These are phyloP conservation scores for Sandelia bainsii DNA, from an alignment of 2,797 vertebrate species.

Conservation along the genomic window DNA sequence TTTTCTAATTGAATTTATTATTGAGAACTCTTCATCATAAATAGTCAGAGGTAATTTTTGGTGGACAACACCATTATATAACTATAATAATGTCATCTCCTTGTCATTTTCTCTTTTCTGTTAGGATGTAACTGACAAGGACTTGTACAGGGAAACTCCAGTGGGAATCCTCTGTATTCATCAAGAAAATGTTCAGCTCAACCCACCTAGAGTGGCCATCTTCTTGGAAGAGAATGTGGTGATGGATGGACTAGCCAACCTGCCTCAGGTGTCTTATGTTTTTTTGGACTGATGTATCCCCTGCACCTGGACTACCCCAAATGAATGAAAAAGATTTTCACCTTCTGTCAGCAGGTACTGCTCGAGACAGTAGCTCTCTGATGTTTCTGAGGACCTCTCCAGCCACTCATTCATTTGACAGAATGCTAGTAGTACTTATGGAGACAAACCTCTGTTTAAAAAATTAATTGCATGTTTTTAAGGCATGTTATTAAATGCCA, in stretches of 20 bases:
- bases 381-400: too few relatives aligned
- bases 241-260: slow-evolving; percentile 7
- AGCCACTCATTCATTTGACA: too few relatives aligned
- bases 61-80: too few relatives aligned
- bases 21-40: too few relatives aligned
- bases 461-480: too few relatives aligned
- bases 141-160: slow-evolving; percentile 18
- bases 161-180: slow-evolving; percentile 24
- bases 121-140: slow-evolving; percentile 34
- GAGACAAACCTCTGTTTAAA: too few relatives aligned
- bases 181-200: slow-evolving; percentile 28
- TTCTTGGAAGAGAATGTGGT: not conserved
- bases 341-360: not conserved
- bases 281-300: not conserved
- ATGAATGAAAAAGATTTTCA: slow-evolving; percentile 1
- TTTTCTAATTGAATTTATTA: too few relatives aligned
- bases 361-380: not conserved
- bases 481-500: too few relatives aligned
- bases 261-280: not conserved
- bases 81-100: not conserved
- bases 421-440: too few relatives aligned
- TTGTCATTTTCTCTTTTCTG: slow-evolving; percentile 1
- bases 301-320: not conserved
- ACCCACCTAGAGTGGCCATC: slow-evolving; percentile 18
- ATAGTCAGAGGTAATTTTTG: too few relatives aligned